These are phyloP conservation scores for Heliothis peltigera DNA, from an alignment of 2,888 invertebrate species.

Conservation along the genomic window DNA sequence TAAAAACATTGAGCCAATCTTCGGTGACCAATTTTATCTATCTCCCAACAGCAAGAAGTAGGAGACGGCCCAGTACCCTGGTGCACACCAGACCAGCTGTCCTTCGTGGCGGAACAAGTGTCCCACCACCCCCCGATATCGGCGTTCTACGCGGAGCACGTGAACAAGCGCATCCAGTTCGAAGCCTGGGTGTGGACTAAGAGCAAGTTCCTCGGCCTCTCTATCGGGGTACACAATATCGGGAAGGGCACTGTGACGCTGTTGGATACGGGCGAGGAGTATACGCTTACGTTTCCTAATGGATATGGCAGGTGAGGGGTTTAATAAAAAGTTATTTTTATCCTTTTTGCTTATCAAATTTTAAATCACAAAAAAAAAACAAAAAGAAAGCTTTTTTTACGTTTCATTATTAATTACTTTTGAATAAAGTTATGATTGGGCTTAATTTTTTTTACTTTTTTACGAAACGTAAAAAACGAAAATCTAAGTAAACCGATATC, in stretches of 20 bases:
- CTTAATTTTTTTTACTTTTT: no score
- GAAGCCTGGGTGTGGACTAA: conserved; percentile 99
- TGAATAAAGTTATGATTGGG: no score
- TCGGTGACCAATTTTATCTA: no score
- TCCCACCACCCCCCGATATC: conserved; percentile 99
- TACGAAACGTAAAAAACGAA: no score
- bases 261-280: conserved; percentile 97
- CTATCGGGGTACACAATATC: conserved; percentile 99
- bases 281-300: conserved; percentile 98
- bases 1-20: no score
- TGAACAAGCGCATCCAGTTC: conserved; percentile 97
- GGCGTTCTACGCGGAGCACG: conserved; percentile 99
- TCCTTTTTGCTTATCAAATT: no score
- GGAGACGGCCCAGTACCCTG: conserved; percentile 97
- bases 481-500: no score
- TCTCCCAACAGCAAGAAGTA: conserved; percentile 82
- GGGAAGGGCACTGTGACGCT: conserved; percentile 98
- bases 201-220: conserved; percentile 99
- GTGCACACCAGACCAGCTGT: conserved; percentile 96
- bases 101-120: conserved; percentile 99
- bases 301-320: conserved; percentile 96
- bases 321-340: no score
- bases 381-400: no score
- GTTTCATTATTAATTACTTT: no score
- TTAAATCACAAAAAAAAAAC: no score